Evolutionary conservation across 2,797 vertebrate genomes (phyloP).

Genomic region (Harpagifer antarcticus): DNA sequence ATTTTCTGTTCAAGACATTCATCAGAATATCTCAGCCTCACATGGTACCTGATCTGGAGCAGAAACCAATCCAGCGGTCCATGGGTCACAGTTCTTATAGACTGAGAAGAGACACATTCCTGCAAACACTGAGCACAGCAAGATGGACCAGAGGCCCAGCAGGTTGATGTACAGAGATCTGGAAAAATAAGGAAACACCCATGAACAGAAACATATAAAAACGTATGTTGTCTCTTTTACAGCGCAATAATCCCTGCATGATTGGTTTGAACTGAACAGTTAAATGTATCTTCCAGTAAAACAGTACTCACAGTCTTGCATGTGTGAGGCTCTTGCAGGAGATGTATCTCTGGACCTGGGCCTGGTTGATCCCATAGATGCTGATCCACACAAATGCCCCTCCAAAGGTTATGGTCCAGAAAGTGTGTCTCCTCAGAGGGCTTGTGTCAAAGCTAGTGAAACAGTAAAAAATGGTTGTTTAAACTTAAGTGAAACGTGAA

Average conservation of each 20-base stretch:
- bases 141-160: slow-evolving; percentile 89
- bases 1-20: too few relatives aligned
- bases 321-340: slow-evolving; percentile 93
- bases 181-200: slow-evolving; percentile 14
- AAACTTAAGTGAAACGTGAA: background rate
- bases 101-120: slow-evolving; percentile 92
- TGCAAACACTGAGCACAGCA: slow-evolving; percentile 85
- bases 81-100: slow-evolving; percentile 93
- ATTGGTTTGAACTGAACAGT: background rate
- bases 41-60: slow-evolving; percentile 90
- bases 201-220: background rate
- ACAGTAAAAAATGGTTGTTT: background rate
- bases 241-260: background rate
- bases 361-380: slow-evolving; percentile 93
- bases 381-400: slow-evolving; percentile 91
- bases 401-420: slow-evolving; percentile 93
- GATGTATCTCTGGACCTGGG: slow-evolving; percentile 96
- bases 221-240: too few relatives aligned
- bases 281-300: background rate
- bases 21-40: too few relatives aligned
- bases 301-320: slow-evolving; percentile 91
- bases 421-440: slow-evolving; percentile 93
- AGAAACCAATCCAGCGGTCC: slow-evolving; percentile 85
- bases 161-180: slow-evolving; percentile 95
- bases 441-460: slow-evolving; percentile 89